Evolutionary conservation across 30 jellyfish, hydroid and myxozoan genomes (phyloP), one percentile per base, ranked within the genome.

Genomic region (Hydractinia symbiolongicarpus): DNA sequence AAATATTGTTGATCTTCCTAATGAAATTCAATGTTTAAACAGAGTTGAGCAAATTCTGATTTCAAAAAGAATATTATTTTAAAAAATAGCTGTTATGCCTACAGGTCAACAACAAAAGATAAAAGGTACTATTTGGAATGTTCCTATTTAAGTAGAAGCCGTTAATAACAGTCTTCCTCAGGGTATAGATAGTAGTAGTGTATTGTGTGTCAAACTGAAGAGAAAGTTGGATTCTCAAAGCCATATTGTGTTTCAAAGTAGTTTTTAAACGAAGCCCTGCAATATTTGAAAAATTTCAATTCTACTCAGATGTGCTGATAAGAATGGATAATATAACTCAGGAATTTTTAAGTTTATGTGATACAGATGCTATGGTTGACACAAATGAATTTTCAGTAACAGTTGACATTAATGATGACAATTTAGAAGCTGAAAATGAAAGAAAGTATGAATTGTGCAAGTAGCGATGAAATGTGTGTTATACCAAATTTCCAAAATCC

Each of bases 401-500:
- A n/a, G n/a, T 71, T 71, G 5, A 54, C 61, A 50, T 71, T 71
- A 57, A 71, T 54, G 80, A 17, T 17, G 80, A 71, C 49, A 57
- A 50, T 71, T 17, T 52, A 5, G 13, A 21, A 62, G 30, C 16
- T 9, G 5, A 9, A 62, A 9, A 71, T 17, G 58, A 44, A 54
- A 16, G 16, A 17, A 52, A 71, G 71, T 71, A 71, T 15, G 20
- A 71, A 71, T 16, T 71, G 61, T 71, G 80, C 80, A 5, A 71
- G 80, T 5, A 71, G 80, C 49, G 80, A 71, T 71, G 80, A 71
- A n/a, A 71, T 71, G 80, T 71, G 80, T 16, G 71, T 71, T 20
- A 52, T 71, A n/a, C 80, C 56, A 71, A 71, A 71, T 71, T 71
- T 71, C 49, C 71, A 40, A 20, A 5, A n/a, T 52, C 72, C 70